Percentiles rank a stretch among this genome's conserved stretches.
Evolutionary conservation across 1,140 invertebrate genomes (phyloP).

Genomic region (Andricus grossulariae): DNA sequence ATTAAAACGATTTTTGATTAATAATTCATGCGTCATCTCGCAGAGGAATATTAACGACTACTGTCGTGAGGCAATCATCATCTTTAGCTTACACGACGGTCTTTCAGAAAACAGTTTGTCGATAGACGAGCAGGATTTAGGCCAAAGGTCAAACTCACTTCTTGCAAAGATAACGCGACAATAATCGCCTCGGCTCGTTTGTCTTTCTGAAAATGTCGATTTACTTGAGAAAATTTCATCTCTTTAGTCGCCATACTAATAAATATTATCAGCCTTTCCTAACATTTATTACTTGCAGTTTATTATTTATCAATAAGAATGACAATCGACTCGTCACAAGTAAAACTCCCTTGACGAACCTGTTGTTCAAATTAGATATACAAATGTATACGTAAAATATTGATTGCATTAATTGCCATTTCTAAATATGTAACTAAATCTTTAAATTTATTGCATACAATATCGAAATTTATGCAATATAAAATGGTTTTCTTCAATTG

Average conservation of each 20-base stretch:
- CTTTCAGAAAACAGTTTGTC: slow-evolving; percentile 36
- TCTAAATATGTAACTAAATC: background rate
- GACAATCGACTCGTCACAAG: background rate
- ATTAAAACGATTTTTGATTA: too few relatives aligned
- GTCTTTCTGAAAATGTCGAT: background rate
- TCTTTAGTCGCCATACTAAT: too few relatives aligned
- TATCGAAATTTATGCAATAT: background rate
- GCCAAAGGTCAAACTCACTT: slow-evolving; percentile 51
- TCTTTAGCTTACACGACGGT: background rate
- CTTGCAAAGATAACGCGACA: slow-evolving; percentile 42
- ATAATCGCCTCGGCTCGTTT: background rate
- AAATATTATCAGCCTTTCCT: too few relatives aligned
- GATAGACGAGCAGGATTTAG: slow-evolving; percentile 34
- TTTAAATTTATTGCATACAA: background rate
- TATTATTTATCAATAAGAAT: background rate
- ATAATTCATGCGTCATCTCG: too few relatives aligned
- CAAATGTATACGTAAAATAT: background rate
- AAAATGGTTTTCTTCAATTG: background rate
- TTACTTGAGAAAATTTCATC: background rate
- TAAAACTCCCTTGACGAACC: slow-evolving; percentile 5
- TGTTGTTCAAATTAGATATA: background rate
- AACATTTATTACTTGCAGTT: background rate
- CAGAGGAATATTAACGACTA: background rate
- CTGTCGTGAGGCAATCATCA: background rate
- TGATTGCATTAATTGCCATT: background rate